Evolutionary conservation across 2,888 invertebrate genomes (phyloP), one percentile per base, ranked within the genome.

Genomic region (Dynastes grantii): DNA sequence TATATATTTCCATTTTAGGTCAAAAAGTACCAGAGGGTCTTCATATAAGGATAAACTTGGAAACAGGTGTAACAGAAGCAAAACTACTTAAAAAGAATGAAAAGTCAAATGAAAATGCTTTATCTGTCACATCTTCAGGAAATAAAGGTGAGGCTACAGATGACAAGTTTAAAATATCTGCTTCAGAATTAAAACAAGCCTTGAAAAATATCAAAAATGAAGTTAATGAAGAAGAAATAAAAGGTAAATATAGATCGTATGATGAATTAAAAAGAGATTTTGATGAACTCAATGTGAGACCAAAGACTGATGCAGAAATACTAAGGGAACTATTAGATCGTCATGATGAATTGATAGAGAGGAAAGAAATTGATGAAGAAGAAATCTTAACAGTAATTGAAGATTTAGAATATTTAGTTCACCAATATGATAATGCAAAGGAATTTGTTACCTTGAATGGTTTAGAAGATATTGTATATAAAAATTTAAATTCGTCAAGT

Each of bases 371-470:
- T 40, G 84, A 87, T n/a, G 83, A 83, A 49, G 88, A 89, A 51
- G 87, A 88, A 70, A 87, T 91, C 80, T 81, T 91, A 32, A 87
- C 87, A 45, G 89, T 91, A 81, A 87, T 95, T 49, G 90, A 91
- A 76, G 93, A 94, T 85, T 88, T 96, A 61, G 94, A 94, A 85
- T 94, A 92, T 87, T 89, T 95, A 77, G 90, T 94, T n/a, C 95
- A 95, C 87, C 94, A 95, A 88, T 92, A 93, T 83, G 95, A 95
- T 86, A 95, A 95, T 89, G 95, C 94, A 0, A 88, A 92, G 78
- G 89, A 93, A 83, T 95, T 96, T 86, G 90, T 93, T 49, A 91
- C 92, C 80, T 88, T 92, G 83, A 92, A 92, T 81, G 94, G 93
- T 81, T 90, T 94, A 83, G 88, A 90, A 2, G 88, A 90, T 65